These are phyloP conservation scores for Cinara cedri DNA, from an alignment of 2,888 invertebrate species.

Conservation along the genomic window DNA sequence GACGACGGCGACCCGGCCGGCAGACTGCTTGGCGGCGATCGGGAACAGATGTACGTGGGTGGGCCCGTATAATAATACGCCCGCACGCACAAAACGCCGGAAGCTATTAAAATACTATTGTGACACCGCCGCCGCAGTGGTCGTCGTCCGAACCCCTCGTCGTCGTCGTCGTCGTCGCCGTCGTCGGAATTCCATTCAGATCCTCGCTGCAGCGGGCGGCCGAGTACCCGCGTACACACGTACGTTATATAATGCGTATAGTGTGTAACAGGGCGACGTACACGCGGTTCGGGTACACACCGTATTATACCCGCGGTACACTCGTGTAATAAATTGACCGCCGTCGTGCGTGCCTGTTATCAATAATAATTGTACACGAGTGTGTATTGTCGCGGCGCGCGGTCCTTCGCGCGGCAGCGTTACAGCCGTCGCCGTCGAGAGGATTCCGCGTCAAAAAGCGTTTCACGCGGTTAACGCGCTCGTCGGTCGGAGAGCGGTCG, in stretches of 20 bases:
- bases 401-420: background rate
- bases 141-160: background rate
- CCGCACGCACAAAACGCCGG: slow-evolving; percentile 54
- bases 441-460: slow-evolving; percentile 18
- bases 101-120: slow-evolving; percentile 57
- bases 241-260: background rate
- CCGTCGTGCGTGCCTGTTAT: background rate
- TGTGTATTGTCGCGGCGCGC: background rate
- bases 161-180: background rate
- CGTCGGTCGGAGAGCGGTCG: no score
- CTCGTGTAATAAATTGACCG: slow-evolving; percentile 29
- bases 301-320: no score
- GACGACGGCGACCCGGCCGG: slow-evolving; percentile 4
- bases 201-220: background rate
- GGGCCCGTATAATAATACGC: slow-evolving; percentile 4
- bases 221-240: background rate
- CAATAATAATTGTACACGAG: background rate
- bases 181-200: slow-evolving; percentile 52
- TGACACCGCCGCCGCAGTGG: slow-evolving; percentile 35
- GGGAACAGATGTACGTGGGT: slow-evolving; percentile 43
- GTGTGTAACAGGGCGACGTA: slow-evolving; percentile 28
- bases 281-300: slow-evolving; percentile 10
- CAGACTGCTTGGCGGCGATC: slow-evolving; percentile 55
- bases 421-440: background rate
- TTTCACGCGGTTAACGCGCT: no score